phyloP scores from a whole-genome alignment of 1,140 invertebrate species.

The Maconellicoccus hirsutus region DNA sequence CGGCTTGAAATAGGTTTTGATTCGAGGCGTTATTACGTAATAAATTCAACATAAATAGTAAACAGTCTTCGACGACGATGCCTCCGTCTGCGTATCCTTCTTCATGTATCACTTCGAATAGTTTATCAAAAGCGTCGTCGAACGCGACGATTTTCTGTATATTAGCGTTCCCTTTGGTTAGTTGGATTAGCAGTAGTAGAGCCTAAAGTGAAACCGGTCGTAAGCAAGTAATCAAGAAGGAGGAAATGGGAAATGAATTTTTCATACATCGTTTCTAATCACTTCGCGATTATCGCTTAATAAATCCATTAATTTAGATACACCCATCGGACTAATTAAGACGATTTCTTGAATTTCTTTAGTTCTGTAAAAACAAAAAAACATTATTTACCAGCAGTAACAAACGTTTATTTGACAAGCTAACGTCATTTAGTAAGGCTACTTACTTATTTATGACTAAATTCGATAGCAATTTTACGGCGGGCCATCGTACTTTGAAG shows the following conservation, averaged over 20 bases:
- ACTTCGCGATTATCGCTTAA: constrained; percentile 88
- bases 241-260: not conserved
- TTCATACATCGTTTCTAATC: constrained; percentile 80
- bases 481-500: constrained; percentile 78
- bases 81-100: constrained; percentile 92
- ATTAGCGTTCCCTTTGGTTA: constrained; percentile 92
- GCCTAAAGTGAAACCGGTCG: constrained; percentile 40
- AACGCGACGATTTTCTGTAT: constrained; percentile 99
- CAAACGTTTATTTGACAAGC: not conserved
- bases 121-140: constrained; percentile 93
- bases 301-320: constrained; percentile 94
- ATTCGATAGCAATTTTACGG: constrained; percentile 71
- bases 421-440: not conserved
- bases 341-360: constrained; percentile 94
- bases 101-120: constrained; percentile 84
- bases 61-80: constrained; percentile 96
- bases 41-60: constrained; percentile 88
- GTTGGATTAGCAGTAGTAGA: constrained; percentile 77
- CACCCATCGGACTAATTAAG: constrained; percentile 88
- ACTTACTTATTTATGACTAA: constrained; percentile 55
- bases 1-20: constrained; percentile 98
- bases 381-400: constrained; percentile 5
- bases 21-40: constrained; percentile 93
- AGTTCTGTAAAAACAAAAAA: constrained; percentile 40
- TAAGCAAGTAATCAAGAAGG: not conserved